A percentile compares a stretch with the other conserved stretches of the same genome.
Conservation (phyloP, 1,140 invertebrate genomes). For the Parasteatoda tepidariorum region DNA sequence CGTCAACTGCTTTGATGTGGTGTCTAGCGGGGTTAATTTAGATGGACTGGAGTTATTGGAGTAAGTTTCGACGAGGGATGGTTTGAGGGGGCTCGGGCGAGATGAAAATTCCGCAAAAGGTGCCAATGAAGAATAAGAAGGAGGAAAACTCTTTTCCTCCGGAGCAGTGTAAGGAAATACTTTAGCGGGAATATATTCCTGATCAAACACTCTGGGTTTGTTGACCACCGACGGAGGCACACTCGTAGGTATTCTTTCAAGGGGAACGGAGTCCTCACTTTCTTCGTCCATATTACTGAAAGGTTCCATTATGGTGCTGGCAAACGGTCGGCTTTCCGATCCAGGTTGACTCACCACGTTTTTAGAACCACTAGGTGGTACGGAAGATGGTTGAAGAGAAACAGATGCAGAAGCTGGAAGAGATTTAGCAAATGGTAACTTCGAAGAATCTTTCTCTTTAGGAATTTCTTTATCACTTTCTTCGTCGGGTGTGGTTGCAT, state of each 20-base stretch:
- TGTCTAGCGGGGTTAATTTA: constrained; percentile 15
- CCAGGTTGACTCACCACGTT: not conserved
- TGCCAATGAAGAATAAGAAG: constrained; percentile 31
- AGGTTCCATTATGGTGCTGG: constrained; percentile 23
- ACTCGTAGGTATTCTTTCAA: constrained; percentile 40
- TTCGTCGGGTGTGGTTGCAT: constrained; percentile 1
- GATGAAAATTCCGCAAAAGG: constrained; percentile 44
- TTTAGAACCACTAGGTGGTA: not conserved
- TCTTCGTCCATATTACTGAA: constrained; percentile 29
- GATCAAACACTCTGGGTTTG: not conserved
- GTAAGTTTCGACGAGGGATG: constrained; percentile 56
- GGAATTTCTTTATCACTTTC: constrained; percentile 28
- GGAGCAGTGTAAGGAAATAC: constrained; percentile 35
- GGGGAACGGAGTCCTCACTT: constrained; percentile 47
- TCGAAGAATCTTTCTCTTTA: not conserved
- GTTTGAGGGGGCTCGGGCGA: constrained; percentile 54
- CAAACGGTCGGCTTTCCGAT: not conserved
- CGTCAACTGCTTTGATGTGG: not conserved
- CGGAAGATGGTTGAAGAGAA: not conserved
- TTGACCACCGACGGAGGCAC: not conserved
- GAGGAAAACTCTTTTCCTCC: constrained; percentile 47
- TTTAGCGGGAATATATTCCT: constrained; percentile 45
- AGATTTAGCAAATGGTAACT: not conserved
- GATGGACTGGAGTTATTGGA: constrained; percentile 35
- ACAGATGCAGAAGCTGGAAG: not conserved